phyloP scores from a whole-genome alignment of 2,113 vertebrate genomes.

The Ptilonorhynchus violaceus region DNA sequence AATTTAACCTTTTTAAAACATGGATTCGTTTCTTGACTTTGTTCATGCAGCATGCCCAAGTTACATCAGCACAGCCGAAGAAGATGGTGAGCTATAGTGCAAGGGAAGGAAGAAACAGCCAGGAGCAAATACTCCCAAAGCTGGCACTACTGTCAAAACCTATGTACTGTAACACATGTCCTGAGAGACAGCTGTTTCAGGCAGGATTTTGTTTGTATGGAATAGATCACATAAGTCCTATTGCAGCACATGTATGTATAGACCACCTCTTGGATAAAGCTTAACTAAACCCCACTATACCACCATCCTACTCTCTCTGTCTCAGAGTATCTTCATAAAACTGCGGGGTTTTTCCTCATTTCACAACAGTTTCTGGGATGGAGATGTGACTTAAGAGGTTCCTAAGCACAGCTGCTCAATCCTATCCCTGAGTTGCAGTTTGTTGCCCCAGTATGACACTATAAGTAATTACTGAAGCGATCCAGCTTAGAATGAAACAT shows the following conservation, averaged over 20 bases:
- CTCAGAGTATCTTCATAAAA: background rate
- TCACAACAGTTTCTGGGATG: background rate
- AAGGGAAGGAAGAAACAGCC: background rate
- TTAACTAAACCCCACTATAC: background rate
- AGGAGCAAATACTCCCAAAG: background rate
- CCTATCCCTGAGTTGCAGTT: background rate
- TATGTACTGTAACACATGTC: fast-evolving
- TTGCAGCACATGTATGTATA: background rate
- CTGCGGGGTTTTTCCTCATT: background rate
- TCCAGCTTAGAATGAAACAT: background rate
- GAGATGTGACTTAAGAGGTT: background rate
- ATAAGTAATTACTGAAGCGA: background rate
- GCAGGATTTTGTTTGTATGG: background rate
- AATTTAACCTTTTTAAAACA: background rate
- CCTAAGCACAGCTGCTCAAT: background rate
- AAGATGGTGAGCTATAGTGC: background rate
- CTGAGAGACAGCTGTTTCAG: background rate
- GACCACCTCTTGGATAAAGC: background rate
- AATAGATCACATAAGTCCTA: background rate
- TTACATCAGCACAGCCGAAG: background rate
- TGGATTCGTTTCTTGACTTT: background rate
- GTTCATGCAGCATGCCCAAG: background rate
- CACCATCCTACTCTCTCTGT: background rate
- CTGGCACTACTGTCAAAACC: background rate
- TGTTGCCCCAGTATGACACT: background rate